Conservation (phyloP, 2,113 vertebrate genomes). For the Leptobrachium ailaonicum region DNA sequence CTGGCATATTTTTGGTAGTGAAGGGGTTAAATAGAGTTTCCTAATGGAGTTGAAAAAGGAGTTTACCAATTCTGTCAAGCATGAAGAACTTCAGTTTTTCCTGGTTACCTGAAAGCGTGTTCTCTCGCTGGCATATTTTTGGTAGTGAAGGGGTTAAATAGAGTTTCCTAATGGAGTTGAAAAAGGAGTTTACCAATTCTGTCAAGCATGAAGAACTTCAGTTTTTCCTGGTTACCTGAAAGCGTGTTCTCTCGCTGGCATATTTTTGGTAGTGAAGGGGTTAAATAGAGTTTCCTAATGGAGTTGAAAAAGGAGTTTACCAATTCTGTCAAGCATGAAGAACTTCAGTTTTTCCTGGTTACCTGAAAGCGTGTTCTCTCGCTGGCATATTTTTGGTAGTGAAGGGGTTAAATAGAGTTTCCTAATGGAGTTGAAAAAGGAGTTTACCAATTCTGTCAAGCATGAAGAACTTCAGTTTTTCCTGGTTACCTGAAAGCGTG, state of each 20-base stretch:
- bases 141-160: too few species aligned
- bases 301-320: too few species aligned
- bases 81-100: background rate
- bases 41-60: too few species aligned
- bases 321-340: background rate
- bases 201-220: too few species aligned
- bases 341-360: slow-evolving; percentile 12
- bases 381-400: slow-evolving; percentile 94
- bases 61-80: background rate
- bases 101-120: slow-evolving; percentile 91
- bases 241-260: too few species aligned
- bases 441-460: background rate
- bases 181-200: too few species aligned
- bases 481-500: slow-evolving; percentile 88
- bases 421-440: too few species aligned
- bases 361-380: slow-evolving; percentile 98
- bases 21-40: slow-evolving; percentile 50
- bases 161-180: too few species aligned
- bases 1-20: too few species aligned
- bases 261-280: too few species aligned
- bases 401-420: slow-evolving; percentile 57
- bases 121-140: slow-evolving; percentile 91
- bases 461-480: background rate
- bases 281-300: too few species aligned
- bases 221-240: too few species aligned